These are phyloP conservation scores for Melieria crassipennis DNA, from an alignment of 2,888 invertebrate genomes.

Conservation along the genomic window DNA sequence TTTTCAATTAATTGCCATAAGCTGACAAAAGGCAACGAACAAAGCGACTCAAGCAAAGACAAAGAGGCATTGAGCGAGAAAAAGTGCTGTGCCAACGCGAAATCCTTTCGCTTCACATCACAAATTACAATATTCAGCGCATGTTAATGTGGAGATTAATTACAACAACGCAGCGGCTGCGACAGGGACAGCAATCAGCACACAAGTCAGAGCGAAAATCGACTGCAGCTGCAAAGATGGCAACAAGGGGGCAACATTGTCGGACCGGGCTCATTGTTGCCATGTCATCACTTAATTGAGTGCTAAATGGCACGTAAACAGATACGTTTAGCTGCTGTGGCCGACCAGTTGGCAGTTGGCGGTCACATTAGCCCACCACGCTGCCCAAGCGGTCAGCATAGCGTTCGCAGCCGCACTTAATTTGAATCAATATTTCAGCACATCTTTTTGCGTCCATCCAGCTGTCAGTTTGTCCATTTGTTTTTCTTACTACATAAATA, in stretches of 20 bases:
- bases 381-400: conserved; percentile 18
- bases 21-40: conserved; percentile 17
- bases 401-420: conserved; percentile 21
- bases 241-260: too few relatives aligned
- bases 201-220: too few relatives aligned
- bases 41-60: background rate
- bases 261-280: background rate
- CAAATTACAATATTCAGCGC: conserved; percentile 5
- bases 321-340: conserved; percentile 25
- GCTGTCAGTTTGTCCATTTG: background rate
- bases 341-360: background rate
- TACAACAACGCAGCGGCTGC: background rate
- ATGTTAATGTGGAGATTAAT: conserved; percentile 15
- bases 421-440: conserved; percentile 45
- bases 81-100: background rate
- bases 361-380: conserved; percentile 14
- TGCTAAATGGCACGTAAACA: conserved; percentile 64
- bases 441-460: conserved; percentile 33
- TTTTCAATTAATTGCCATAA: conserved; percentile 31
- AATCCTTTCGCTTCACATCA: too few relatives aligned
- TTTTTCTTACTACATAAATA: background rate
- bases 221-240: too few relatives aligned
- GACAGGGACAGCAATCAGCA: too few relatives aligned
- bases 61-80: conserved; percentile 10
- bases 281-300: conserved; percentile 58